Base-by-base conservation (phyloP, 1,140 invertebrate species). In the Habropoda laboriosa region DNA sequence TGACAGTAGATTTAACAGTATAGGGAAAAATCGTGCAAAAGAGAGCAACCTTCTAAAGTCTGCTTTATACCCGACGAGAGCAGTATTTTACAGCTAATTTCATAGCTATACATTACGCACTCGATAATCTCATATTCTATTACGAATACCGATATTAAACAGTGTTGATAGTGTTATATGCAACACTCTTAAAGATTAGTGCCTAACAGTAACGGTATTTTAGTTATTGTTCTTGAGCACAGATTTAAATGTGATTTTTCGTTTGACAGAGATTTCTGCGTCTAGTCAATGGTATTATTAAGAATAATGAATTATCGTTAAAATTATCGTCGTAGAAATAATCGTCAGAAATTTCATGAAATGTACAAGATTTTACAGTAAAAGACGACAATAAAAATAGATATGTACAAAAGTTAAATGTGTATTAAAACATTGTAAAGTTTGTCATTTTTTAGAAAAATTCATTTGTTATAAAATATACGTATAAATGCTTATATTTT, bases 181-280 rank as follows among this genome's bases (percentile, higher is more conserved):
- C 66, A 77, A 81, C 68, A 81, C 55, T 58, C 83, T 84, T 85
- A 84, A 68, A 63, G 49, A 83, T 85, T 85, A 84, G 71, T 80
- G 80, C 74, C 66, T 86, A 79, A 79, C 38, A 63, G 53, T 75
- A 89, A 79, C 57, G 79, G 84, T 87, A 89, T 71, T 80, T 90
- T 91, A 91, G 78, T 91, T 90, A 91, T 90, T 91, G 89, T 91
- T 91, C 90, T 91, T 90, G 89, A 91, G 90, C 89, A 88, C 83
- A 88, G 87, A 83, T 82, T 84, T 61, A 78, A 87, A 71, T 70
- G 45, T 51, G 66, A 78, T 71, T 74, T n/a, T 81, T 71, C 47
- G 53, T 60, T 68, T 60, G n/a, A n/a, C 64, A 45, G 66, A 58
- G 76, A 84, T 85, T 73, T 51, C 38, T 63, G 79, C 82, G 76